Conservation (phyloP, 2,113 vertebrate genomes). For the Oenanthe melanoleuca region DNA sequence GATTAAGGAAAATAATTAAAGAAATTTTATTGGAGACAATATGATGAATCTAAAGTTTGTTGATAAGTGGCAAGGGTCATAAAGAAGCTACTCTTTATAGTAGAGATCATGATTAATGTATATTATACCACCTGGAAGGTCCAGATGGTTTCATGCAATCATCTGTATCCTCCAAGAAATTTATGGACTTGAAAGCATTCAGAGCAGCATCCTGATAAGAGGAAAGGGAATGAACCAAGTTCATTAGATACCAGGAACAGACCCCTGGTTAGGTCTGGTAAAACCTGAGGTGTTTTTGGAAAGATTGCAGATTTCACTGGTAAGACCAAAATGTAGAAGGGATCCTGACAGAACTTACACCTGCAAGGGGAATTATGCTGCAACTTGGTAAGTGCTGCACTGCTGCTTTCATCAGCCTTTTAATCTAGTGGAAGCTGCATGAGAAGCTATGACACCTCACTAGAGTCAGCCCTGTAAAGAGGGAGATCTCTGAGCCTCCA, state of each 20-base stretch:
- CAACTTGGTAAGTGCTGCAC: not conserved
- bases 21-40: not conserved
- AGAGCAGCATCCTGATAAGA: not conserved
- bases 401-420: not conserved
- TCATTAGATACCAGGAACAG: not conserved
- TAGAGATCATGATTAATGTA: not conserved
- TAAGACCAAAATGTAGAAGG: not conserved
- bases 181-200: not conserved
- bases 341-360: not conserved
- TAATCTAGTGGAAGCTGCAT: not conserved
- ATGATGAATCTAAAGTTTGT: not conserved
- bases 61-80: not conserved
- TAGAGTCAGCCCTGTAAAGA: not conserved
- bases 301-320: not conserved
- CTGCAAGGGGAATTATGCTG: not conserved
- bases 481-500: not conserved
- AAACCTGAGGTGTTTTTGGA: not conserved
- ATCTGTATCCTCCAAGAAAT: not conserved
- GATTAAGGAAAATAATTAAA: not conserved
- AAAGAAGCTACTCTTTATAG: not conserved
- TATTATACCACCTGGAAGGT: not conserved
- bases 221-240: not conserved
- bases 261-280: not conserved
- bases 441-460: not conserved
- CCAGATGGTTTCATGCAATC: slow-evolving; percentile 2